These are phyloP conservation scores for Eudyptes chrysolophus DNA, from an alignment of 2,113 vertebrate species.

Conservation along the genomic window DNA sequence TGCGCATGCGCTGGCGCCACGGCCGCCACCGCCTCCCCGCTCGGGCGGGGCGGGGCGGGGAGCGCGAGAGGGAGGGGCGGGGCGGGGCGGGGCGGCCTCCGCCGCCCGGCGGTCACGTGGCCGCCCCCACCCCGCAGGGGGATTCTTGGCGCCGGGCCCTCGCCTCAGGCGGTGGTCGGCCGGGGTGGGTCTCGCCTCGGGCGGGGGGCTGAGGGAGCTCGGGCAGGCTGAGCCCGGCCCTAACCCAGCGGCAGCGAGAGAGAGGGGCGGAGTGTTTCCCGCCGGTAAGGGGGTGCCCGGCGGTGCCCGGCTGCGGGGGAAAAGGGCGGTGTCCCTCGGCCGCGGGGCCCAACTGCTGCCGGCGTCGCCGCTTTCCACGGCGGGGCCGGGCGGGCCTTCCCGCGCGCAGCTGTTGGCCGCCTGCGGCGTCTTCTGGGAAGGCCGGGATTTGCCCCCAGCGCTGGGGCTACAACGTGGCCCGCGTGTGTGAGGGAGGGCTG, in stretches of 20 bases:
- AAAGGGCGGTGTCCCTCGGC: not conserved
- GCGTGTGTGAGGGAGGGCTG: fast-evolving
- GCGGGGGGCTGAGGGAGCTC: not conserved
- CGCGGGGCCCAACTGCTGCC: not conserved
- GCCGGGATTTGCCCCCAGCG: not conserved
- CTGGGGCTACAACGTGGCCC: fast-evolving
- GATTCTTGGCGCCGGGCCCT: not conserved
- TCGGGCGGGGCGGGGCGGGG: not conserved
- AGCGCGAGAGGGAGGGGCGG: not conserved
- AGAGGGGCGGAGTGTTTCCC: not conserved
- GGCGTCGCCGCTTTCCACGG: not conserved
- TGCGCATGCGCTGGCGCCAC: too few species aligned
- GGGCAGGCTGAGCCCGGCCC: not conserved
- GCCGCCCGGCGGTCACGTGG: not conserved
- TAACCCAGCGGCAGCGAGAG: not conserved
- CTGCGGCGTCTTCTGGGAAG: not conserved
- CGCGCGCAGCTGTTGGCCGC: fast-evolving
- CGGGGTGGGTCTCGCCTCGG: not conserved
- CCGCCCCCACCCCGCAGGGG: not conserved
- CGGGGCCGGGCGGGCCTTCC: not conserved
- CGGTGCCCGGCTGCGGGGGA: not conserved
- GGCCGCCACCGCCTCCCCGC: not conserved
- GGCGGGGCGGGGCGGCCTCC: not conserved
- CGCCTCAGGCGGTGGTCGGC: too few species aligned
- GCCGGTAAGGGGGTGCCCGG: not conserved